A percentile compares a stretch with the other conserved stretches of the same genome.
Evolutionary conservation across 2,888 invertebrate species (phyloP).

Genomic region (Mamestra brassicae): DNA sequence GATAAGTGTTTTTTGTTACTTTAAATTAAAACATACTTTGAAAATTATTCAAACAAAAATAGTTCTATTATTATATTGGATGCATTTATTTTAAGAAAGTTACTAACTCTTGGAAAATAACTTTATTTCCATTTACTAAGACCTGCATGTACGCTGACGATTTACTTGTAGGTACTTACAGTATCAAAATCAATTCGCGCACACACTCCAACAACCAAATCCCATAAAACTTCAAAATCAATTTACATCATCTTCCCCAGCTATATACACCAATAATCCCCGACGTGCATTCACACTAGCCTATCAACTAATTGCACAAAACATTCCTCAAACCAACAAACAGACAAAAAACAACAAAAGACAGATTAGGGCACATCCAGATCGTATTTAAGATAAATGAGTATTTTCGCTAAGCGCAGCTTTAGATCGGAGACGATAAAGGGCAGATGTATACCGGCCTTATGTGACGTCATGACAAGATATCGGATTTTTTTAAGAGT

Average conservation of each 20-base stretch:
- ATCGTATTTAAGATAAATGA: slow-evolving; percentile 90
- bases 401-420: slow-evolving; percentile 89
- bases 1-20: neutral
- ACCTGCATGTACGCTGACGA: too few species aligned
- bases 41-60: too few species aligned
- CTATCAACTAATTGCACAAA: slow-evolving; percentile 88
- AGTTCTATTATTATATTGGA: too few species aligned
- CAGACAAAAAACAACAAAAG: slow-evolving; percentile 81
- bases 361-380: slow-evolving; percentile 89
- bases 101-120: too few species aligned
- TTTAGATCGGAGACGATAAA: slow-evolving; percentile 87
- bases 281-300: slow-evolving; percentile 82
- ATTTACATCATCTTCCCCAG: slow-evolving; percentile 26
- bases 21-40: too few species aligned
- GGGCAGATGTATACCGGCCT: slow-evolving; percentile 84
- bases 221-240: slow-evolving; percentile 34
- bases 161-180: too few species aligned
- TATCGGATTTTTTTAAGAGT: slow-evolving; percentile 17
- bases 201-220: neutral
- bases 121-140: too few species aligned
- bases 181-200: neutral
- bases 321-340: slow-evolving; percentile 84
- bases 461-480: slow-evolving; percentile 75
- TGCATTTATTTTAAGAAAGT: too few species aligned
- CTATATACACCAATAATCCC: slow-evolving; percentile 58